phyloP scores from a whole-genome alignment of 2,888 invertebrate genomes.

The Chrysina gloriosa region DNA sequence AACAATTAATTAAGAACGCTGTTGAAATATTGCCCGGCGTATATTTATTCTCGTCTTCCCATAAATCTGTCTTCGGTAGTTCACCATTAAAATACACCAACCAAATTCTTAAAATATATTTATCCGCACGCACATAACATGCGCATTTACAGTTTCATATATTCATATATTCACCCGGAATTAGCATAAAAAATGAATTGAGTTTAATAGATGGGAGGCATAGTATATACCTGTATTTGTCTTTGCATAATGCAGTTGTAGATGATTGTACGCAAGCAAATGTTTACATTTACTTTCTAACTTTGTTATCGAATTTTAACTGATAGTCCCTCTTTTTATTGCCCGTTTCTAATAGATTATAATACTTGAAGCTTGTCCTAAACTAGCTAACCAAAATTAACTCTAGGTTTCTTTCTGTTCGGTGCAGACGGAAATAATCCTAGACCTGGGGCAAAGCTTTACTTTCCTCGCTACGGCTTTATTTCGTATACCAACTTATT shows the following conservation, averaged over 20 bases:
- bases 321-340: no score
- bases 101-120: constrained; percentile 20
- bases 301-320: no score
- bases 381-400: no score
- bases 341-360: no score
- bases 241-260: neutral
- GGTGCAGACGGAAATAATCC: no score
- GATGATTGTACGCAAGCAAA: neutral
- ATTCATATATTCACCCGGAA: constrained; percentile 21
- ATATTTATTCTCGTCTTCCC: constrained; percentile 47
- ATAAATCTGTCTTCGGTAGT: constrained; percentile 47
- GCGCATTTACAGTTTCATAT: neutral
- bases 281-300: no score
- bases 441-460: no score
- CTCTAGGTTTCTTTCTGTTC: no score
- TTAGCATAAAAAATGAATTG: constrained; percentile 29
- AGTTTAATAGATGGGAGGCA: neutral
- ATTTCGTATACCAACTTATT: no score
- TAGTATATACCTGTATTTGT: neutral
- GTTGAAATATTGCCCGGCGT: constrained; percentile 51
- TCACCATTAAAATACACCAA: constrained; percentile 13
- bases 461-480: no score
- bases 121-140: neutral
- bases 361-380: no score
- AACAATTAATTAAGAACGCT: constrained; percentile 54